A percentile compares a stretch with the other conserved stretches of the same genome.
phyloP scores from a whole-genome alignment of 2,888 invertebrate genomes.

The Oligia fasciuncula region DNA sequence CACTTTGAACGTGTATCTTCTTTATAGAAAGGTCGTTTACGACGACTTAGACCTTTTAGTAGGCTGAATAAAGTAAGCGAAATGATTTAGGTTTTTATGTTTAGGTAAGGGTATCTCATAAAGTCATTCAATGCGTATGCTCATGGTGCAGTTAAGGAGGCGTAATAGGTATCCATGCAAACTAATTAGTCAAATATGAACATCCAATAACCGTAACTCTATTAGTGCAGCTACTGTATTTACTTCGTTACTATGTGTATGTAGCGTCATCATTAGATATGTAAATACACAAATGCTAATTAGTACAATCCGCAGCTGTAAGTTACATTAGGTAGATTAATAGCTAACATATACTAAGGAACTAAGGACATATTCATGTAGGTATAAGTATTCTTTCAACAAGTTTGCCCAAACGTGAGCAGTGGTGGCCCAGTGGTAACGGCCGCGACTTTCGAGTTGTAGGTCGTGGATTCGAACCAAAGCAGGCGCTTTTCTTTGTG shows the following conservation, averaged over 20 bases:
- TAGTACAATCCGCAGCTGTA: constrained; percentile 45
- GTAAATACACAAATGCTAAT: constrained; percentile 60
- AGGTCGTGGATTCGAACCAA: background rate
- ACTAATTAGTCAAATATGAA: constrained; percentile 28
- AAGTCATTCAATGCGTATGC: too few species aligned
- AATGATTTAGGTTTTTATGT: background rate
- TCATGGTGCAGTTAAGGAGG: background rate
- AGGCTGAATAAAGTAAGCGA: background rate
- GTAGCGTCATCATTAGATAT: constrained; percentile 42
- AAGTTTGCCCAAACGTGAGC: constrained; percentile 1
- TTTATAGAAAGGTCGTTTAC: too few species aligned
- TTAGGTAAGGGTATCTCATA: background rate
- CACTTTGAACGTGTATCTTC: background rate
- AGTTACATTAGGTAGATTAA: constrained; percentile 24
- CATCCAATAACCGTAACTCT: background rate
- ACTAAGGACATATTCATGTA: background rate
- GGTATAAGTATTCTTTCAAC: constrained; percentile 3
- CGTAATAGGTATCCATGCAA: background rate
- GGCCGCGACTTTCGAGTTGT: background rate
- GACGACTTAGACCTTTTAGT: background rate
- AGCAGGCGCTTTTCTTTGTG: background rate
- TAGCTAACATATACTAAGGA: background rate
- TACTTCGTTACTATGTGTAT: constrained; percentile 5
- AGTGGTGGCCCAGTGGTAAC: background rate
- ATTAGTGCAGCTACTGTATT: constrained; percentile 8